Base-by-base conservation (phyloP, 92 coral and sea anemone genomes). In the Pocillopora meandrina region DNA sequence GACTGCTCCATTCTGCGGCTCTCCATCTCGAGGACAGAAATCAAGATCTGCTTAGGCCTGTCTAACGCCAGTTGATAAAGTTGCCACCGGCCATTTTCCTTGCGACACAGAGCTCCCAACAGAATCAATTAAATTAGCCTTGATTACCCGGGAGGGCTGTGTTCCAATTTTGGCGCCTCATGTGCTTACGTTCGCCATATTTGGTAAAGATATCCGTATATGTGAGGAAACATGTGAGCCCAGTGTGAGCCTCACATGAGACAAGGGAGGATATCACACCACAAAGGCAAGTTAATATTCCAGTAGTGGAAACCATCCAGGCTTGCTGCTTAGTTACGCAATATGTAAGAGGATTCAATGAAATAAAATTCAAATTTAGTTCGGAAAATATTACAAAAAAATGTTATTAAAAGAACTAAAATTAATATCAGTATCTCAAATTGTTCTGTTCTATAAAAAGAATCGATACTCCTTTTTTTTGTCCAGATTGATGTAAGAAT, bases 151-250 rank as follows among this genome's bases (percentile, higher is more conserved):
- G 79, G 80, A 69, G 75, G 86, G 80, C 73, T 74, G 52, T 31
- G 80, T 74, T 73, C 67, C 42, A 21, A 74, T 63, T 83, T 83
- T 83, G 80, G 72, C 80, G 86, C 86, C 86, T 15, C 77, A 73
- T 83, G 86, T 49, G 86, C 74, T 83, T 83, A 74, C 80, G 20
- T 60, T 21, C 47, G 61, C 86, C 86, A 83, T 73, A 83, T 83
- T 21, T 73, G 80, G 86, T 23, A 52, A 62, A 6, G 65, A 64
- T 83, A 16, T 52, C 86, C 86, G 63, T 49, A 73, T 83, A 16
- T 83, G 58, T 47, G 10, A 64, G 19, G 9, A 20, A 61, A 56
- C 86, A 83, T 83, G 86, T 83, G 86, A 63, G 31, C 63, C 55
- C 17, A 80, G 72, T 83, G 86, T 83, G 86, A 63, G 31, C 63